Percentiles rank a stretch among this genome's conserved stretches.
Conservation (phyloP, 2,888 invertebrate genomes). For the Eristalinus aeneus region DNA sequence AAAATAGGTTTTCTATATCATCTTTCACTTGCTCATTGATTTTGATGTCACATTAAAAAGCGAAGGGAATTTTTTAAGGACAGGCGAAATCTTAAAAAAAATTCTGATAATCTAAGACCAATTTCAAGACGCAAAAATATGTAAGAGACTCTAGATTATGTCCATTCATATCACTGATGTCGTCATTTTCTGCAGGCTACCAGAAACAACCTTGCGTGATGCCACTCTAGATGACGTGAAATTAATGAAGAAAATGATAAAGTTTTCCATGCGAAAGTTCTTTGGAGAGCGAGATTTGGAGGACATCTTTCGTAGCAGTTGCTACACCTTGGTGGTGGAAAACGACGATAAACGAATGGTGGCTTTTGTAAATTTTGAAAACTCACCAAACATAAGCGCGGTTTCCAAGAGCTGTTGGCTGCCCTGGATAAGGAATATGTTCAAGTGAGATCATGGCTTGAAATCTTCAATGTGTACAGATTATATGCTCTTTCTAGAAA, state of each 20-base stretch:
- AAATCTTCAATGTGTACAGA: neutral
- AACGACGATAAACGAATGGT: slow-evolving; percentile 43
- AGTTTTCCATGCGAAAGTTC: neutral
- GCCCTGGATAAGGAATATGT: slow-evolving; percentile 74
- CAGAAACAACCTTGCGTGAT: slow-evolving; percentile 29
- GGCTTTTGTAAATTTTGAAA: slow-evolving; percentile 76
- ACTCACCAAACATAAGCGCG: slow-evolving; percentile 73
- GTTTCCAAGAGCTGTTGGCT: slow-evolving; percentile 74
- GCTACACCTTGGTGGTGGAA: slow-evolving; percentile 31
- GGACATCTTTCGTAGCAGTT: neutral
- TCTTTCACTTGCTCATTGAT: too few species aligned
- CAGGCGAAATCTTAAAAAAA: too few species aligned
- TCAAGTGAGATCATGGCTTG: slow-evolving; percentile 74
- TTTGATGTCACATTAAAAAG: too few species aligned
- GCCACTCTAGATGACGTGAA: slow-evolving; percentile 18
- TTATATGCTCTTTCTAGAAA: slow-evolving; percentile 10
- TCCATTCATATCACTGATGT: neutral
- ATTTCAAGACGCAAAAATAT: too few species aligned
- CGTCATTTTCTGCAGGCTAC: neutral
- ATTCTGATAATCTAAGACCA: too few species aligned
- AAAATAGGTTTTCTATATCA: too few species aligned
- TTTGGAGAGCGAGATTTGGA: slow-evolving; percentile 33
- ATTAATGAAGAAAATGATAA: neutral
- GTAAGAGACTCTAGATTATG: neutral
- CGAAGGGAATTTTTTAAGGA: too few species aligned